phyloP scores from a whole-genome alignment of 1,140 invertebrate genomes.

The Drosophila sp. region DNA sequence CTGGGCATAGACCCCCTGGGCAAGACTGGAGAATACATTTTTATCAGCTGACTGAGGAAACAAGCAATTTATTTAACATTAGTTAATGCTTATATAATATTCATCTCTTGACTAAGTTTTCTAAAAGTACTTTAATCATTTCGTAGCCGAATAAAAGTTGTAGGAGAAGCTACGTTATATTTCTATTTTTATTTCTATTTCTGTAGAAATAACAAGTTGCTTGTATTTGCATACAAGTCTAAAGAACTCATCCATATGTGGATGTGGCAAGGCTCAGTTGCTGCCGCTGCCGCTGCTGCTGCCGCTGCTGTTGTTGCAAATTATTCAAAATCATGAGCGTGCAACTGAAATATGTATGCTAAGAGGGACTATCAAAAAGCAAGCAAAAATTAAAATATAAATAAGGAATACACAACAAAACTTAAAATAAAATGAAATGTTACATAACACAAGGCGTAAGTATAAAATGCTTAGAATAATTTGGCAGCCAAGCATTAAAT shows the following conservation, averaged over 20 bases:
- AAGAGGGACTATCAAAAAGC: not conserved
- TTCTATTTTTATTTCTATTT: conserved; percentile 4
- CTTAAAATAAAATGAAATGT: conserved; percentile 9
- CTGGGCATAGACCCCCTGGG: not conserved
- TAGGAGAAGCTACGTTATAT: conserved; percentile 9
- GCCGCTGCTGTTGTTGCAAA: conserved; percentile 18
- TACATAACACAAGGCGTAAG: conserved; percentile 22
- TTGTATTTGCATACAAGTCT: conserved; percentile 5
- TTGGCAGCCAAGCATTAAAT: conserved; percentile 64
- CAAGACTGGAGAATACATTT: conserved; percentile 5
- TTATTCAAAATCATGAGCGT: conserved; percentile 42
- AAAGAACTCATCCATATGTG: not conserved
- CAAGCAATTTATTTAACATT: conserved; percentile 23
- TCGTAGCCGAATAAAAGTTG: conserved; percentile 9
- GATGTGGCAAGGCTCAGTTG: not conserved
- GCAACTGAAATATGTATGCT: conserved; percentile 27
- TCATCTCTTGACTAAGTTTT: not conserved
- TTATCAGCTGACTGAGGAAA: conserved; percentile 5
- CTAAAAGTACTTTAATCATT: conserved; percentile 6
- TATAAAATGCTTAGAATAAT: conserved; percentile 55
- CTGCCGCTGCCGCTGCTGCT: conserved; percentile 5
- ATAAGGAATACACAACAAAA: conserved; percentile 6
- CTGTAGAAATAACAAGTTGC: conserved; percentile 17
- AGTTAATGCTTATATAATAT: conserved; percentile 7
- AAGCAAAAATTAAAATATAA: not conserved